Conservation (phyloP, 2,888 invertebrate species). For the Sthenelais limicola region DNA sequence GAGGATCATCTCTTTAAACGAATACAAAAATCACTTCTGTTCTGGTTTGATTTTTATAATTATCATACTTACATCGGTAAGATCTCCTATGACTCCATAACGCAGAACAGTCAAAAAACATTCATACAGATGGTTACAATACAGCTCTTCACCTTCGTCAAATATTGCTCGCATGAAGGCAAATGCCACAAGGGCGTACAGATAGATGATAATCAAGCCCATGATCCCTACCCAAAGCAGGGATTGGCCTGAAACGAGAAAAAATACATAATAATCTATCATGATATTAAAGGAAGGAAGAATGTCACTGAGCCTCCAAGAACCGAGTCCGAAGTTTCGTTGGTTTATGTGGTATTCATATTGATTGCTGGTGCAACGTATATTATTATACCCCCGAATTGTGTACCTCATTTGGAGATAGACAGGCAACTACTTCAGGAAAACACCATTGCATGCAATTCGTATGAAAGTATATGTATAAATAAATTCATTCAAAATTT, state of each 20-base stretch:
- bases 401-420: too few species aligned
- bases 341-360: too few species aligned
- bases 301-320: too few species aligned
- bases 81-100: conserved; percentile 54
- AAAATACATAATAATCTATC: background rate
- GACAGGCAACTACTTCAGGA: too few species aligned
- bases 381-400: too few species aligned
- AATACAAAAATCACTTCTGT: background rate
- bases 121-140: conserved; percentile 50
- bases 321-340: too few species aligned
- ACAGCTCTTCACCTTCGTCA: conserved; percentile 43
- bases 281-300: too few species aligned
- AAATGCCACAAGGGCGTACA: conserved; percentile 42
- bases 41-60: background rate
- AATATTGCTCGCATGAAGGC: conserved; percentile 49
- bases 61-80: conserved; percentile 51
- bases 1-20: background rate
- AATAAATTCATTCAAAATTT: too few species aligned
- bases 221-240: conserved; percentile 43
- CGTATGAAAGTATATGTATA: too few species aligned
- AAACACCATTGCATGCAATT: too few species aligned
- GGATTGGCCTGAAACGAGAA: conserved; percentile 40
- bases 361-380: too few species aligned
- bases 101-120: conserved; percentile 54
- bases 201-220: conserved; percentile 43